Conservation (phyloP, 2,888 invertebrate species). For the Dione vanillae region DNA sequence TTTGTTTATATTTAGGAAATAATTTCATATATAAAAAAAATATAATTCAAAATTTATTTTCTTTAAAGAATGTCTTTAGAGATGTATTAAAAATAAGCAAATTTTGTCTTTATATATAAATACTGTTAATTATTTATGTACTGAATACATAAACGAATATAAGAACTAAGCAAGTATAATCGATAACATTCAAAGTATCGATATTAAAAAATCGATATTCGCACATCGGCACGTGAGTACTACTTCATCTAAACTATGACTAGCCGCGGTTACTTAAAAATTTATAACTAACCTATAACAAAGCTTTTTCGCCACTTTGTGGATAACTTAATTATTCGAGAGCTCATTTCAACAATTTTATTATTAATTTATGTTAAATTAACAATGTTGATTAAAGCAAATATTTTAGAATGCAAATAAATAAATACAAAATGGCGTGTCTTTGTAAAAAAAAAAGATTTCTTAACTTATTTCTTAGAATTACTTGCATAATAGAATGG, state of each 20-base stretch:
- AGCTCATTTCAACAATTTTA: slow-evolving; percentile 18
- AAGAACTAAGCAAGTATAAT: background rate
- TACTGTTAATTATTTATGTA: background rate
- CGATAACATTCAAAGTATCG: background rate
- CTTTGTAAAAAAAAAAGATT: background rate
- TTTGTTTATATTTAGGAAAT: background rate
- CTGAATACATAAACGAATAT: background rate
- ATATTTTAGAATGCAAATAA: background rate
- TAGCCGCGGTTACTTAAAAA: slow-evolving; percentile 18
- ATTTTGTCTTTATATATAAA: background rate
- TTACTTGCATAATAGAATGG: background rate
- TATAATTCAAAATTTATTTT: background rate
- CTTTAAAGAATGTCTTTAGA: background rate
- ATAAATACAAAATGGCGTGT: background rate
- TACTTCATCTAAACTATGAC: slow-evolving; percentile 26
- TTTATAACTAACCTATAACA: background rate
- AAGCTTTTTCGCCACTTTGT: slow-evolving; percentile 33
- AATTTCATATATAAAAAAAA: background rate
- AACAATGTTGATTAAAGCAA: slow-evolving; percentile 14
- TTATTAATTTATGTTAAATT: slow-evolving; percentile 34
- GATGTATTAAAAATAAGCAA: background rate
- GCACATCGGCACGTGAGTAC: slow-evolving; percentile 6
- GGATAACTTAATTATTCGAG: slow-evolving; percentile 24
- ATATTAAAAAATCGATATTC: slow-evolving; percentile 3
- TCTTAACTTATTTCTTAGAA: background rate